These are phyloP conservation scores for Unio pictorum DNA, from an alignment of 2,888 invertebrate genomes.

Conservation along the genomic window DNA sequence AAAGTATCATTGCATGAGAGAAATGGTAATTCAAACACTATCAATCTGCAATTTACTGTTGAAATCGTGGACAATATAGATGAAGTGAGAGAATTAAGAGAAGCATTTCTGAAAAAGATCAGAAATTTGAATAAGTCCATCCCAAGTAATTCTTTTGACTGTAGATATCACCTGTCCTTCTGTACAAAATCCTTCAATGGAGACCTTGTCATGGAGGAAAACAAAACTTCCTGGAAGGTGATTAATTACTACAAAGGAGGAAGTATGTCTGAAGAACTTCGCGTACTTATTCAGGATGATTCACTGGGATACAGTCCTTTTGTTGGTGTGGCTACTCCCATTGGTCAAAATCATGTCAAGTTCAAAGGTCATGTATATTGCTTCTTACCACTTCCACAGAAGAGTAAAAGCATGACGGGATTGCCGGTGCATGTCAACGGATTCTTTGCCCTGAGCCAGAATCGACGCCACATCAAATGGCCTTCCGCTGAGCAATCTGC, in stretches of 20 bases:
- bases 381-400: constrained; percentile 62
- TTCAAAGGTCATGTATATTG: constrained; percentile 30
- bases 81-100: no score
- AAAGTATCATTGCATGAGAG: no score
- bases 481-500: constrained; percentile 40
- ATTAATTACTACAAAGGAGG: constrained; percentile 13
- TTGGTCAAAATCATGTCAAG: neutral
- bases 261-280: constrained; percentile 13
- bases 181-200: no score
- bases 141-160: no score
- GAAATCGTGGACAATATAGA: no score
- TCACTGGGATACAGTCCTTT: constrained; percentile 14
- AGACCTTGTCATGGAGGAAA: no score
- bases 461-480: constrained; percentile 64
- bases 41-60: no score
- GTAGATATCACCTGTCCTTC: no score
- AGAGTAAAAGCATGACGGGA: constrained; percentile 52
- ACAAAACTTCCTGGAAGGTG: constrained; percentile 1
- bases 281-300: constrained; percentile 9
- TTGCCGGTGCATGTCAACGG: constrained; percentile 65
- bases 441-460: constrained; percentile 61
- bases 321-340: constrained; percentile 18
- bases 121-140: no score
- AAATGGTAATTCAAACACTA: no score
- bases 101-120: no score